A percentile compares a stretch with the other conserved stretches of the same genome.
These are phyloP conservation scores for Zoanthus solanderi DNA, from an alignment of 92 coral and sea anemone species.

Conservation along the genomic window DNA sequence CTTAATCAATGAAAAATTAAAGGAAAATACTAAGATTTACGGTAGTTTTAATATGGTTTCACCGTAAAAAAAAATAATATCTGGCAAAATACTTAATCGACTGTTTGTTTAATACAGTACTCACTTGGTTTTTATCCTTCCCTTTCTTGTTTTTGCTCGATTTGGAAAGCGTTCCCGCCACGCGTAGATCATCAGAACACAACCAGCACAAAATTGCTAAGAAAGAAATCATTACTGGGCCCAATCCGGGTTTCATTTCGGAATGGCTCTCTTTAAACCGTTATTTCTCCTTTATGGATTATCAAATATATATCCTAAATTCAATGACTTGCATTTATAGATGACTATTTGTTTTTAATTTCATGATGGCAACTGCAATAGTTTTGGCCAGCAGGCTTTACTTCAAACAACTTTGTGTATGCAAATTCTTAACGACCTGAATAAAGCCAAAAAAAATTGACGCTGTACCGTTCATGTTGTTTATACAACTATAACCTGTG, in stretches of 20 bases:
- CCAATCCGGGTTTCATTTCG: conserved; percentile 32
- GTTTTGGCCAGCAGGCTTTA: conserved; percentile 16
- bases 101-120: not conserved
- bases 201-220: conserved; percentile 38
- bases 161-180: conserved; percentile 82
- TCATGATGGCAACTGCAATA: conserved; percentile 31
- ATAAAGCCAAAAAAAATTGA: not conserved
- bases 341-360: not conserved
- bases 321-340: not conserved
- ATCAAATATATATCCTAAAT: not conserved
- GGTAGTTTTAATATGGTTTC: too few species aligned
- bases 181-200: conserved; percentile 51
- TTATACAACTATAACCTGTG: too few species aligned
- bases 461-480: too few species aligned
- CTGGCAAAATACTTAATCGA: not conserved
- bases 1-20: too few species aligned
- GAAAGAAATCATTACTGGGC: conserved; percentile 41
- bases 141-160: conserved; percentile 74
- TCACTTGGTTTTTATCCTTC: conserved; percentile 47
- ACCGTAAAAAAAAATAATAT: too few species aligned
- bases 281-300: conserved; percentile 47
- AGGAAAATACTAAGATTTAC: too few species aligned
- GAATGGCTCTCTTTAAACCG: not conserved
- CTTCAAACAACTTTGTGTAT: not conserved
- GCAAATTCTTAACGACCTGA: not conserved